A percentile compares a stretch with the other conserved stretches of the same genome.
Conservation (phyloP, 2,888 invertebrate genomes). For the Tetragonula carbonaria region DNA sequence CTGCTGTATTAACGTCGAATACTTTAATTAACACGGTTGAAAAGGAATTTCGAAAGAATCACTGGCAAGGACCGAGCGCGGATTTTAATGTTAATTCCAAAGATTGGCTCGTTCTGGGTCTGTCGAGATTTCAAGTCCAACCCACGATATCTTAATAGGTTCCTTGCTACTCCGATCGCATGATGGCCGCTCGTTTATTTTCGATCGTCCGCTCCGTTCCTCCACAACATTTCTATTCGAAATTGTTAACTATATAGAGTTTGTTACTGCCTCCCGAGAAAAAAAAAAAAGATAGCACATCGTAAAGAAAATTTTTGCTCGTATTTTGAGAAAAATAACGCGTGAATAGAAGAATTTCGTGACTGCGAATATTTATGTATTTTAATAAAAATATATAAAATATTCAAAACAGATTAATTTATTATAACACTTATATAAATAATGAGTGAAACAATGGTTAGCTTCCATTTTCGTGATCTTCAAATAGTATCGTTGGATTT, state of each 20-base stretch:
- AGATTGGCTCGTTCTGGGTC: constrained; percentile 74
- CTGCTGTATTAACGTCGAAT: constrained; percentile 38
- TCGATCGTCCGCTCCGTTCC: constrained; percentile 31
- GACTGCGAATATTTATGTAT: neutral
- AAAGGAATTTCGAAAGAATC: constrained; percentile 51
- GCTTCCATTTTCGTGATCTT: neutral
- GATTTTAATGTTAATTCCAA: constrained; percentile 73
- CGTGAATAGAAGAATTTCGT: neutral
- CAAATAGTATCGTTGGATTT: too few species aligned
- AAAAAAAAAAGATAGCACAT: neutral
- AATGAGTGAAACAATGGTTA: neutral
- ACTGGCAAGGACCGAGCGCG: constrained; percentile 33
- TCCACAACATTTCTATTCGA: constrained; percentile 35
- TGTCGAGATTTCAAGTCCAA: constrained; percentile 72
- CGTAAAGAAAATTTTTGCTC: neutral
- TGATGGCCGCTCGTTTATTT: constrained; percentile 67
- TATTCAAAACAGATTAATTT: too few species aligned
- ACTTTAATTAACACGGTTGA: constrained; percentile 73
- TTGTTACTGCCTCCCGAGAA: neutral
- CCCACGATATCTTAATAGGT: constrained; percentile 83
- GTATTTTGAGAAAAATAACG: neutral
- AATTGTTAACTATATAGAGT: constrained; percentile 11
- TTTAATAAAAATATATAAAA: too few species aligned
- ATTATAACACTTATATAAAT: neutral
- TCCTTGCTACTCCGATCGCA: constrained; percentile 61